Evolutionary conservation across 2,113 vertebrate genomes (phyloP).

Genomic region (Panthera uncia): DNA sequence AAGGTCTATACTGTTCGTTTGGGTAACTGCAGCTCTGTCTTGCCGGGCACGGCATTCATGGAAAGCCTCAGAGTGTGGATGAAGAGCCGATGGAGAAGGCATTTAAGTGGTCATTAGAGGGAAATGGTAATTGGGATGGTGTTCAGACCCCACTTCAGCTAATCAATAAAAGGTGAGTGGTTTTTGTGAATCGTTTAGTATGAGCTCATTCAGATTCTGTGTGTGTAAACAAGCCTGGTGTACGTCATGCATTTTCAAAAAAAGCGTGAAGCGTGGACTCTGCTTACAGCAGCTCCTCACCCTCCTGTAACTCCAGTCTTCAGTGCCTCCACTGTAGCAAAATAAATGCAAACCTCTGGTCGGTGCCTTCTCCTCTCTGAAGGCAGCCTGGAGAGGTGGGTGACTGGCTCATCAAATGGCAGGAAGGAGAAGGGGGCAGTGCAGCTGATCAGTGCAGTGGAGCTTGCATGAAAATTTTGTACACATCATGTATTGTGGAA

Average conservation of each 20-base stretch:
- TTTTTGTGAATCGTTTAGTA: neutral
- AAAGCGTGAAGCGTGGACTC: neutral
- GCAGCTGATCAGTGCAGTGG: neutral
- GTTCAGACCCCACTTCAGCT: neutral
- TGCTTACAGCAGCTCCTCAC: neutral
- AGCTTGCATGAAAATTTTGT: neutral
- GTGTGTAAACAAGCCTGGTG: neutral
- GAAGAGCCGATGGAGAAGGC: neutral
- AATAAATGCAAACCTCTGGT: neutral
- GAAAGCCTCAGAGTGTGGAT: neutral
- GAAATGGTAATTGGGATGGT: neutral
- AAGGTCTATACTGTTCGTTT: neutral
- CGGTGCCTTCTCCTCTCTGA: neutral
- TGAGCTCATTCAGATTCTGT: neutral
- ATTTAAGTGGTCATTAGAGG: neutral
- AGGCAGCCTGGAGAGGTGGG: neutral
- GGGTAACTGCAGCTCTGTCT: neutral
- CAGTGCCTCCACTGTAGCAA: neutral
- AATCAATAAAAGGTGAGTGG: neutral
- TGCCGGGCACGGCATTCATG: neutral
- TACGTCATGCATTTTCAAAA: neutral
- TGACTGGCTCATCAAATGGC: neutral
- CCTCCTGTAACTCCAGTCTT: neutral
- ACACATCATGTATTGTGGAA: neutral
- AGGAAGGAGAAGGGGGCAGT: neutral